A percentile compares a stretch with the other conserved stretches of the same genome.
Evolutionary conservation across 2,888 invertebrate species (phyloP).

Genomic region (Rhamnusium bicolor): DNA sequence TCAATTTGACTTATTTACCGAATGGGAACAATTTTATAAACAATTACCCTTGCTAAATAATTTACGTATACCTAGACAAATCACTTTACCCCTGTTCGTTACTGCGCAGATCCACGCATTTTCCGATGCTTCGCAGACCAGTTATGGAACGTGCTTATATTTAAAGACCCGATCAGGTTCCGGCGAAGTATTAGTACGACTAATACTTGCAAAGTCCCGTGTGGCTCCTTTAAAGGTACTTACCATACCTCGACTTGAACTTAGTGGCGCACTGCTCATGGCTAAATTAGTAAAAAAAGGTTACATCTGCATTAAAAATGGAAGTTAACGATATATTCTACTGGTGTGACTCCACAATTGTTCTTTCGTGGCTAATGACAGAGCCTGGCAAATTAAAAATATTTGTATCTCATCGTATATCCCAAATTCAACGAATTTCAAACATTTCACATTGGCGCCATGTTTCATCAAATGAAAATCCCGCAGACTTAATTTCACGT

Average conservation of each 20-base stretch:
- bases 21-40: not conserved
- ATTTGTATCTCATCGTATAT: conserved; percentile 32
- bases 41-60: not conserved
- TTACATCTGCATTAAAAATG: not conserved
- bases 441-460: conserved; percentile 24
- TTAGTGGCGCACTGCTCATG: not conserved
- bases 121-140: not conserved
- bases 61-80: not conserved
- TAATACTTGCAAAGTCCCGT: not conserved
- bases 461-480: conserved; percentile 28
- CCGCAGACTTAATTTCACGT: conserved; percentile 19
- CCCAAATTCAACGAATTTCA: conserved; percentile 31
- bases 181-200: not conserved
- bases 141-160: not conserved
- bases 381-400: conserved; percentile 30
- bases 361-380: not conserved
- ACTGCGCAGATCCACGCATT: not conserved
- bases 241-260: not conserved
- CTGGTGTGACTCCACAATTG: not conserved
- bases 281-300: not conserved
- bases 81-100: not conserved
- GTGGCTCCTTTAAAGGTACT: not conserved
- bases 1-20: not conserved
- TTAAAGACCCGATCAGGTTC: not conserved
- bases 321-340: not conserved